phyloP scores from a whole-genome alignment of 1,140 invertebrate genomes.

The Tigriopus japonicus region DNA sequence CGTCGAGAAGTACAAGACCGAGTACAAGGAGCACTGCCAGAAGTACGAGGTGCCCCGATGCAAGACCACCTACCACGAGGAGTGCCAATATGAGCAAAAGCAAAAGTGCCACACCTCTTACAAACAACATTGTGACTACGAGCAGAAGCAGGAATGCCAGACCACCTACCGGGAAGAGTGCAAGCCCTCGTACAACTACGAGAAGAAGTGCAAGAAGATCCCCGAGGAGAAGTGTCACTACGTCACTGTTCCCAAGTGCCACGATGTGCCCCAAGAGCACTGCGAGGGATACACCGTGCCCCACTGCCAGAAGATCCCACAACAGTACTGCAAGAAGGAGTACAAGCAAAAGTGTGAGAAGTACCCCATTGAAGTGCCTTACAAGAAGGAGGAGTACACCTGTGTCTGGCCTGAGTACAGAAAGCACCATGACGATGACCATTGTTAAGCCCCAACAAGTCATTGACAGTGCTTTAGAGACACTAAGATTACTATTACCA shows the following conservation, averaged over 20 bases:
- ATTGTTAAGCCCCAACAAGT: neutral
- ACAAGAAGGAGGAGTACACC: slow-evolving; percentile 1
- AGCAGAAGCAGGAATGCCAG: neutral
- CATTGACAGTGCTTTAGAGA: too few relatives aligned
- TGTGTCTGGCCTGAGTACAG: slow-evolving; percentile 8
- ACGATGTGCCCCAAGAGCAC: slow-evolving; percentile 5
- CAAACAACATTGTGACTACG: slow-evolving; percentile 1
- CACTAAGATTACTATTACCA: too few relatives aligned
- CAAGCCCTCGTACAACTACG: slow-evolving; percentile 5
- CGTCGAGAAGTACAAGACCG: neutral
- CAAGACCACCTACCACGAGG: neutral
- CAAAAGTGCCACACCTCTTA: neutral
- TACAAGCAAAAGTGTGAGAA: slow-evolving; percentile 2
- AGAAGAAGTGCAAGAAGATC: slow-evolving; percentile 1
- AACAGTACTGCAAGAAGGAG: slow-evolving; percentile 1
- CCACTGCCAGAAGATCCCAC: neutral
- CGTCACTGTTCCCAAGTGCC: slow-evolving; percentile 2
- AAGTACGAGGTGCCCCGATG: slow-evolving; percentile 3
- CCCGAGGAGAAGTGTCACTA: neutral
- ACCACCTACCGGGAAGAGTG: neutral
- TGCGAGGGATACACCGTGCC: neutral
- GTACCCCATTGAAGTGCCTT: neutral
- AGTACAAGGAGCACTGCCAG: neutral
- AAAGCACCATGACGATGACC: neutral
- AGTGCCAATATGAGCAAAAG: neutral